Evolutionary conservation across 2,113 vertebrate species (phyloP), one percentile per base, ranked within the genome.

Genomic region (Vombatus ursinus): DNA sequence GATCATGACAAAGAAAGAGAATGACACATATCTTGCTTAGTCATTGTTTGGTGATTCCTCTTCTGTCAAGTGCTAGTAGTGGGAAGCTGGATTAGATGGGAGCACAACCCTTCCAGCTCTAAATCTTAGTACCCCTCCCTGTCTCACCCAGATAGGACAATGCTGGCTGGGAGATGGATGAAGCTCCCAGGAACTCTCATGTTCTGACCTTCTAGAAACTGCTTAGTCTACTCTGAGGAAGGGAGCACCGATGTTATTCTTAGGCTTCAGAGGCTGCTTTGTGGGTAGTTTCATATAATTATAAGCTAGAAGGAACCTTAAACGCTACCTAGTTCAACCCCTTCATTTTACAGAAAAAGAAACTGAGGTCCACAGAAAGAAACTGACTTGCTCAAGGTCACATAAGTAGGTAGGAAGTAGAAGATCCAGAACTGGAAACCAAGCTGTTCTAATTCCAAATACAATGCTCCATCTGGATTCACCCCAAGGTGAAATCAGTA

Each of bases 381-480:
- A n/a, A 77, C 14, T 16, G 19, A 84, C n/a, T 84, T 84, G 68
- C 19, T 44, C n/a, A 84, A 37, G 57, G n/a, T 84, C 68, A 84
- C n/a, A 84, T 22, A 44, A 8, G 1, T 22, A 44, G 37, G 37
- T 84, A 84, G 16, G 19, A 84, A 44, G 37, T 22, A 84, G 68
- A 84, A 44, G n/a, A 84, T 23, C 68, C 37, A 44, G n/a, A 84
- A 19, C 19, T 44, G n/a, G n/a, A 84, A 84, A 84, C 68, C 68
- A 84, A 77, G 6, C n/a, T 84, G 19, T 84, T 84, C n/a, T 84
- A 44, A 44, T 44, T 44, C 37, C 37, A 84, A 84, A 84, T 44
- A 0, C 14, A 44, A 19, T 84, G 61, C 61, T 22, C 12, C 0
- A 0, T 52, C 8, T 49, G 52, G n/a, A n/a, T n/a, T n/a, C 68